phyloP scores from a whole-genome alignment of 2,797 vertebrate species.

The Austrolebias charrua region DNA sequence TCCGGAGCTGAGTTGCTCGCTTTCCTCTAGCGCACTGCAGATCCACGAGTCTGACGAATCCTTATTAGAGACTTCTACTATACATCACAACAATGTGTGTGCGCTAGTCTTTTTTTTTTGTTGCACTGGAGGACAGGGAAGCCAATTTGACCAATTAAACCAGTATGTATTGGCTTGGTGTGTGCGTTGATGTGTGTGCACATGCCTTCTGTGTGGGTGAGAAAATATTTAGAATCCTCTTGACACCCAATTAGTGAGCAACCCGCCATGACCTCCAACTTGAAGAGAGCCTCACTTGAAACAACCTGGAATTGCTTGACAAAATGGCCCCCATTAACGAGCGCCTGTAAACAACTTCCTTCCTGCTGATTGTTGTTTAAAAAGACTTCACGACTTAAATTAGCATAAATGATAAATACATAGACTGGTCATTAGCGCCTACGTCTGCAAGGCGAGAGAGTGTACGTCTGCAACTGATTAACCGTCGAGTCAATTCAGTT shows the following conservation, averaged over 20 bases:
- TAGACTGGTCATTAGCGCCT: not conserved
- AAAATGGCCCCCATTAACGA: slow-evolving; percentile 66
- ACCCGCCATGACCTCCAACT: slow-evolving; percentile 69
- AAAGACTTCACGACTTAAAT: slow-evolving; percentile 23
- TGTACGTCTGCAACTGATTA: no score
- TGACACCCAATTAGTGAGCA: slow-evolving; percentile 80
- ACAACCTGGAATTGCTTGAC: slow-evolving; percentile 69
- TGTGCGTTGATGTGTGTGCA: slow-evolving; percentile 21
- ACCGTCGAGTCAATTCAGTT: no score
- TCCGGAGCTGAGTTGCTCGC: slow-evolving; percentile 31
- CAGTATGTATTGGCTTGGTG: slow-evolving; percentile 55
- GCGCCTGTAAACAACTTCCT: slow-evolving; percentile 66
- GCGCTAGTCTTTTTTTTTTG: slow-evolving; percentile 18
- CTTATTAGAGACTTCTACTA: slow-evolving; percentile 63
- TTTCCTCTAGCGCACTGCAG: slow-evolving; percentile 51
- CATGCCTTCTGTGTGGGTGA: slow-evolving; percentile 46
- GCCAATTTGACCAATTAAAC: slow-evolving; percentile 79
- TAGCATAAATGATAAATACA: slow-evolving; percentile 33
- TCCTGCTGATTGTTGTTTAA: slow-evolving; percentile 60
- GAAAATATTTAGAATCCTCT: slow-evolving; percentile 78
- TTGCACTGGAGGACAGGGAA: slow-evolving; percentile 52
- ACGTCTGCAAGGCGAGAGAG: no score
- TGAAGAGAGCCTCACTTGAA: slow-evolving; percentile 69
- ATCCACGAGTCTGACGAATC: slow-evolving; percentile 64
- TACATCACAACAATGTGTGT: slow-evolving; percentile 48